phyloP scores from a whole-genome alignment of 2,113 vertebrate species.

The Gymnarchus niloticus region DNA sequence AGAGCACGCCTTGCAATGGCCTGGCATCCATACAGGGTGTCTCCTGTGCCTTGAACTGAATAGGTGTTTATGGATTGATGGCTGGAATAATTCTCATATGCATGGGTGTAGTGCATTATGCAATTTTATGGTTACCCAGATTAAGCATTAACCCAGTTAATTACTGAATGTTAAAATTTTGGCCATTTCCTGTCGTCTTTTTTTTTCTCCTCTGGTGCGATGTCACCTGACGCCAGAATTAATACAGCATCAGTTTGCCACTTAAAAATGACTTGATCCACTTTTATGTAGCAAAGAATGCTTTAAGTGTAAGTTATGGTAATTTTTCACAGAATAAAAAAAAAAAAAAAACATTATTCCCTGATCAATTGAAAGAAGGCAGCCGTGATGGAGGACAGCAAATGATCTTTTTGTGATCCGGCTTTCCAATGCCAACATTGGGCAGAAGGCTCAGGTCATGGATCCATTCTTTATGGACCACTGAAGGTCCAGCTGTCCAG shows the following conservation, averaged over 20 bases:
- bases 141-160: not conserved
- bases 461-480: not conserved
- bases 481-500: not conserved
- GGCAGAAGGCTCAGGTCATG: not conserved
- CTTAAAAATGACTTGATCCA: too few species aligned
- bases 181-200: too few species aligned
- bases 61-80: not conserved
- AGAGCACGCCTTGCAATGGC: too few species aligned
- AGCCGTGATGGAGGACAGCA: not conserved
- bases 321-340: not conserved
- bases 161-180: not conserved
- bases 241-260: too few species aligned
- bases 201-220: too few species aligned
- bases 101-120: not conserved
- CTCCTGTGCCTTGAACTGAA: not conserved
- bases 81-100: not conserved
- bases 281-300: too few species aligned
- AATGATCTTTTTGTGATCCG: not conserved
- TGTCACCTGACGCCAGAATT: too few species aligned
- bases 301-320: not conserved
- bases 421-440: not conserved
- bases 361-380: not conserved
- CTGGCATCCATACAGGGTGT: too few species aligned
- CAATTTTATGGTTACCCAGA: too few species aligned
- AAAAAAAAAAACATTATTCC: not conserved